Evolutionary conservation across 2,888 invertebrate species (phyloP).

Genomic region (Hofmannophila pseudospretella): DNA sequence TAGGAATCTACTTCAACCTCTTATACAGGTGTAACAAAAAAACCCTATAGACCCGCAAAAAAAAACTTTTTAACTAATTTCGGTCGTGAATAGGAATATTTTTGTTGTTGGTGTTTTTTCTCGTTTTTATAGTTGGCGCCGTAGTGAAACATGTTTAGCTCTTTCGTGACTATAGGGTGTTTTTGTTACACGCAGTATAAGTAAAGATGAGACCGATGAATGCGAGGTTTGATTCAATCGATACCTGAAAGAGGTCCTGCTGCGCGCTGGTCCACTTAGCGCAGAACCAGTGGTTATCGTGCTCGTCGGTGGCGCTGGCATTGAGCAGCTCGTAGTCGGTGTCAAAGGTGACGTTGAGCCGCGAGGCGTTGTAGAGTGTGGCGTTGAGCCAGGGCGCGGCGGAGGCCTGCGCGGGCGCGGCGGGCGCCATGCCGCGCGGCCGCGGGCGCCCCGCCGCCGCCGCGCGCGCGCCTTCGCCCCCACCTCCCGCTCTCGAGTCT

Average conservation of each 20-base stretch:
- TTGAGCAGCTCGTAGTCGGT: constrained; percentile 72
- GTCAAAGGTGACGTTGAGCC: constrained; percentile 74
- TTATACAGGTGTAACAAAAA: too few relatives aligned
- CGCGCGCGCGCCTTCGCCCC: constrained; percentile 31
- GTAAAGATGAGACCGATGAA: too few relatives aligned
- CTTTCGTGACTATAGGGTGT: too few relatives aligned
- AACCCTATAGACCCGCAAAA: too few relatives aligned
- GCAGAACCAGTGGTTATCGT: constrained; percentile 77
- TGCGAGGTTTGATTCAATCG: not conserved
- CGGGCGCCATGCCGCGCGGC: constrained; percentile 55
- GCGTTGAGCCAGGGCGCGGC: constrained; percentile 75
- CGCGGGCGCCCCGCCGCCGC: constrained; percentile 41
- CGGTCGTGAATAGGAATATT: too few relatives aligned
- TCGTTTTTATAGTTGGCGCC: too few relatives aligned
- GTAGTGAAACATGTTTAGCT: too few relatives aligned
- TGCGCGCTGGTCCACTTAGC: constrained; percentile 89
- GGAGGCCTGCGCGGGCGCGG: constrained; percentile 62
- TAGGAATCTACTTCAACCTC: too few relatives aligned
- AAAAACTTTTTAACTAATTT: too few relatives aligned
- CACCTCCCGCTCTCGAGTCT: constrained; percentile 20
- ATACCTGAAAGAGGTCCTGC: constrained; percentile 85
- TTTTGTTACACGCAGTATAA: too few relatives aligned
- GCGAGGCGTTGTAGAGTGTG: constrained; percentile 73
- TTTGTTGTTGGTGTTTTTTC: too few relatives aligned
- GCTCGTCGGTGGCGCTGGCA: constrained; percentile 60